Evolutionary conservation across 1,140 invertebrate species (phyloP).

Genomic region (Tribolium castaneum): DNA sequence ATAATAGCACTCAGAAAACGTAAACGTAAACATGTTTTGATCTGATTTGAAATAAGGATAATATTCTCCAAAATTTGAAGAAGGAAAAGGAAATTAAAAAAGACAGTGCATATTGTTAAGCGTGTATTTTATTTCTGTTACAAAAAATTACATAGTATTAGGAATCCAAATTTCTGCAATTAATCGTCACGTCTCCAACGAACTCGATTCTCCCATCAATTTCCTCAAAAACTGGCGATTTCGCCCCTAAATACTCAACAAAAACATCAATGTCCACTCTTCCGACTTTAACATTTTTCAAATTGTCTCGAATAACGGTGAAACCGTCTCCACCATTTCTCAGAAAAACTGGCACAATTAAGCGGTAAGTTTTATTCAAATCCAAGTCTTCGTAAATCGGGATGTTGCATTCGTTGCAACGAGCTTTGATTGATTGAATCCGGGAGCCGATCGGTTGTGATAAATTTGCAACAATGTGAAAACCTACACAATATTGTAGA

Average conservation of each 20-base stretch:
- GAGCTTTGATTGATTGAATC: constrained; percentile 68
- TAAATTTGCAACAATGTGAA: constrained; percentile 67
- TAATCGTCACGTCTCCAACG: background rate
- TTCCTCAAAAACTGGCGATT: constrained; percentile 61
- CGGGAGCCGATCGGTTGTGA: constrained; percentile 68
- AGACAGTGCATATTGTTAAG: too few relatives aligned
- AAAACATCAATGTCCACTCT: constrained; percentile 55
- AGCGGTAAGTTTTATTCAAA: constrained; percentile 68
- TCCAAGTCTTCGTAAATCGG: constrained; percentile 71
- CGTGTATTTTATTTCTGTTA: background rate
- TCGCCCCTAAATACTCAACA: constrained; percentile 59
- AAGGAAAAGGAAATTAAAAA: too few relatives aligned
- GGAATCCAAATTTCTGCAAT: background rate
- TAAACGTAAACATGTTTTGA: too few relatives aligned
- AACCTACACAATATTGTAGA: constrained; percentile 48
- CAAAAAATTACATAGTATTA: background rate
- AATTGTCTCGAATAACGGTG: constrained; percentile 60
- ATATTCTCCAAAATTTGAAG: too few relatives aligned
- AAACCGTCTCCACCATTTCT: constrained; percentile 74
- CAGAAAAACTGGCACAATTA: constrained; percentile 73
- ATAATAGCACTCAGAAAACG: too few relatives aligned
- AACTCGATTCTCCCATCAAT: constrained; percentile 61
- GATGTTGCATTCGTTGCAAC: constrained; percentile 74
- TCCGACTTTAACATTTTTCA: constrained; percentile 53
- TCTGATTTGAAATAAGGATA: too few relatives aligned